Percentiles rank a stretch among this genome's conserved stretches.
Conservation (phyloP, 2,888 invertebrate genomes). For the Cosmia pyralina region DNA sequence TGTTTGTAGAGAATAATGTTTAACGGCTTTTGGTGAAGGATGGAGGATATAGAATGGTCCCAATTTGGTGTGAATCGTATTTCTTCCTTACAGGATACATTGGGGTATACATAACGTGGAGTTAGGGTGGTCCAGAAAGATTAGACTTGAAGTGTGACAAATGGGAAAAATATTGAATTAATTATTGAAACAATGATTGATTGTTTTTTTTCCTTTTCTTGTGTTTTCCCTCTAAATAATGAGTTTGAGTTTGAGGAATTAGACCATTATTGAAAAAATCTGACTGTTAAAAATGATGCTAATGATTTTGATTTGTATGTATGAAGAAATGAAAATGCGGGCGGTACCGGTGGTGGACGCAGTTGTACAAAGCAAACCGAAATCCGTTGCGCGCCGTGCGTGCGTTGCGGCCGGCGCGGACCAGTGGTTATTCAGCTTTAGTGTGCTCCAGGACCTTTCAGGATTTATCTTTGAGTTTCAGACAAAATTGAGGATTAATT, state of each 20-base stretch:
- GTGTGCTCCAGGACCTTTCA: neutral
- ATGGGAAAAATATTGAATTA: conserved; percentile 1
- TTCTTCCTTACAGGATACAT: conserved; percentile 44
- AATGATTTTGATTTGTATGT: too few relatives aligned
- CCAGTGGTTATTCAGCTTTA: too few relatives aligned
- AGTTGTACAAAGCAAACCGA: too few relatives aligned
- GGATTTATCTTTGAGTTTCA: neutral
- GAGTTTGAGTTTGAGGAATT: neutral
- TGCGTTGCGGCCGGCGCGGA: too few relatives aligned
- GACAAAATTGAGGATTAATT: too few relatives aligned
- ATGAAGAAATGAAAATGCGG: too few relatives aligned
- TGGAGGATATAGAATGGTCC: conserved; percentile 43
- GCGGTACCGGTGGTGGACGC: too few relatives aligned
- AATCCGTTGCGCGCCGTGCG: too few relatives aligned
- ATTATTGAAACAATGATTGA: neutral
- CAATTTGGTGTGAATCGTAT: conserved; percentile 53
- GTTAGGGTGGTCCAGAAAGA: conserved; percentile 18
- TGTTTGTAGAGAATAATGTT: conserved; percentile 36
- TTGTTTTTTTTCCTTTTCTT: neutral
- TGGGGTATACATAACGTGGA: conserved; percentile 35
- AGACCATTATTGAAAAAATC: neutral
- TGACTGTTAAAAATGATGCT: neutral
- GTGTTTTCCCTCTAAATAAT: neutral
- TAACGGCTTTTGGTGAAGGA: conserved; percentile 38
- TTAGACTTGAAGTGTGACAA: conserved; percentile 9